These are phyloP conservation scores for Protonemura montana DNA, from an alignment of 2,888 invertebrate genomes.

Conservation along the genomic window DNA sequence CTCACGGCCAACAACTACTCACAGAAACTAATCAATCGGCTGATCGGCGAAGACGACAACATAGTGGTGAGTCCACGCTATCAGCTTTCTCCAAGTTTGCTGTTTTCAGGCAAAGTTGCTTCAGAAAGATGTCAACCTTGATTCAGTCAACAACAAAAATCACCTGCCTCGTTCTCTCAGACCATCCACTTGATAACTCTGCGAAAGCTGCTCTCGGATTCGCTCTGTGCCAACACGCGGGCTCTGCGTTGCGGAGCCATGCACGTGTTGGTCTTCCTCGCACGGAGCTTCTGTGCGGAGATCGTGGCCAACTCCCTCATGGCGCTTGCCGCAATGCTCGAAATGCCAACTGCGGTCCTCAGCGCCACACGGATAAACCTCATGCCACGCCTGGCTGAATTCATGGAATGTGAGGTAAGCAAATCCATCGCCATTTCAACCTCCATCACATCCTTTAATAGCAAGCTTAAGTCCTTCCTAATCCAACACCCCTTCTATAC, in stretches of 20 bases:
- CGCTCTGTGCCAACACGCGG: slow-evolving; percentile 55
- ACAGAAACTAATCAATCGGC: not conserved
- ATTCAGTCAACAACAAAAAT: not conserved
- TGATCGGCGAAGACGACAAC: not conserved
- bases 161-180: not conserved
- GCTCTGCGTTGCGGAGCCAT: slow-evolving; percentile 58
- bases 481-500: too few relatives aligned
- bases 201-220: slow-evolving; percentile 56
- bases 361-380: slow-evolving; percentile 56
- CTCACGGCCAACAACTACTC: slow-evolving; percentile 16
- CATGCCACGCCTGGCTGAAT: slow-evolving; percentile 54
- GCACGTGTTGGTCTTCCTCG: slow-evolving; percentile 55
- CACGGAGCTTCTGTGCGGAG: slow-evolving; percentile 54
- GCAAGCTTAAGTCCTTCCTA: too few relatives aligned
- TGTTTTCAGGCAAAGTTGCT: too few relatives aligned
- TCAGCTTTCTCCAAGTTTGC: too few relatives aligned
- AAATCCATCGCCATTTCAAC: too few relatives aligned
- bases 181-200: slow-evolving; percentile 57
- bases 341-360: slow-evolving; percentile 56
- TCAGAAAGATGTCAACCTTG: too few relatives aligned
- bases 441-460: too few relatives aligned
- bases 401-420: slow-evolving; percentile 56
- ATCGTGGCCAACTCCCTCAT: slow-evolving; percentile 55
- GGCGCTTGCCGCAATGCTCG: slow-evolving; percentile 56
- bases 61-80: slow-evolving; percentile 14